phyloP scores from a whole-genome alignment of 1,140 invertebrate species.

The Drosophila chauvacae region DNA sequence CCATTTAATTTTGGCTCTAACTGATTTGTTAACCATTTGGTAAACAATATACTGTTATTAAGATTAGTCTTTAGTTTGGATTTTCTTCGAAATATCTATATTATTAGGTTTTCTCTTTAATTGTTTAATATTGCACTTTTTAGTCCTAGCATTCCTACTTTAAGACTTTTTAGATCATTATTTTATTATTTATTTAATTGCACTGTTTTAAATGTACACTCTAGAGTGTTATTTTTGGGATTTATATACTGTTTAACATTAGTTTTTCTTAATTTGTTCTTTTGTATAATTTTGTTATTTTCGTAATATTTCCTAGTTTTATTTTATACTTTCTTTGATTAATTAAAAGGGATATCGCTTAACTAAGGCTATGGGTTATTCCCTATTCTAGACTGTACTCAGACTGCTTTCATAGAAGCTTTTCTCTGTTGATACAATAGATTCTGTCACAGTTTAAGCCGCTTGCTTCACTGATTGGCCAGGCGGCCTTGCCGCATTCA shows the following conservation, averaged over 20 bases:
- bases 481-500: constrained; percentile 12
- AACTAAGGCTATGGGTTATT: neutral
- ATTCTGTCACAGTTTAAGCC: neutral
- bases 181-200: neutral
- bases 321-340: neutral
- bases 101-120: neutral
- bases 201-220: neutral
- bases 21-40: neutral
- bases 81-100: neutral
- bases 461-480: neutral
- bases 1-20: neutral
- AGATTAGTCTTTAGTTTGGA: too few species aligned
- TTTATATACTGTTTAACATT: neutral
- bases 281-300: neutral
- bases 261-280: too few species aligned
- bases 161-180: neutral
- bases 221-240: neutral
- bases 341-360: neutral
- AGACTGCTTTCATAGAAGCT: neutral
- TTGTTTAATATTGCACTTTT: constrained; percentile 1
- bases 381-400: neutral
- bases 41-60: neutral
- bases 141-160: neutral
- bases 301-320: neutral
- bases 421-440: neutral